Conservation (phyloP, 2,797 vertebrate genomes). For the Heliangelus exortis region DNA sequence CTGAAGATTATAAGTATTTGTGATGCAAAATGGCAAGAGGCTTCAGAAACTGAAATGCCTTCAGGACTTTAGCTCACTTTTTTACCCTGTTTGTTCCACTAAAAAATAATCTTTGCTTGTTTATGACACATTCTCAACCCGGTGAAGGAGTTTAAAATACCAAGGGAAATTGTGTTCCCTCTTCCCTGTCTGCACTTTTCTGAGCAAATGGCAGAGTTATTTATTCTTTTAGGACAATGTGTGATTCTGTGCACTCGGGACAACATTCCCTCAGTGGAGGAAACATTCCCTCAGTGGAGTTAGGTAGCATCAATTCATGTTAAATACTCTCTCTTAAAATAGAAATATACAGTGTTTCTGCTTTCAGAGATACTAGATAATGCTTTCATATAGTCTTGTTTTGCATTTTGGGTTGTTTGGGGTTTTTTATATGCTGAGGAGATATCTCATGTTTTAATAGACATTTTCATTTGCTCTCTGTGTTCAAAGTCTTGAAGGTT, state of each 20-base stretch:
- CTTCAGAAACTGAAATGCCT: not conserved
- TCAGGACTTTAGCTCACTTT: not conserved
- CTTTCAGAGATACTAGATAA: not conserved
- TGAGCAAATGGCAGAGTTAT: not conserved
- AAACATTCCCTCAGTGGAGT: not conserved
- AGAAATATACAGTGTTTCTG: not conserved
- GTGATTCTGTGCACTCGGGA: not conserved
- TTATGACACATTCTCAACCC: not conserved
- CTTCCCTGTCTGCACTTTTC: not conserved
- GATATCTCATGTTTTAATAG: not conserved
- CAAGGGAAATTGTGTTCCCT: not conserved
- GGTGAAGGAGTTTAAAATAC: not conserved
- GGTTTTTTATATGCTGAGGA: not conserved
- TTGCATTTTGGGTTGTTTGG: not conserved
- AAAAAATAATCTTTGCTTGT: not conserved
- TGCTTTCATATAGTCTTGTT: constrained; percentile 4
- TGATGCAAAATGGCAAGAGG: not conserved
- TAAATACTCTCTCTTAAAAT: constrained; percentile 42
- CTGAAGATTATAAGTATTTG: not conserved
- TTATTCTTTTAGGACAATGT: constrained; percentile 1
- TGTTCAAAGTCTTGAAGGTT: constrained; percentile 1
- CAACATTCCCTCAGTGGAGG: not conserved
- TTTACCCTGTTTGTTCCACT: not conserved
- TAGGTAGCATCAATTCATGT: constrained; percentile 28
- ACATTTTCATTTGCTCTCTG: constrained; percentile 4